Percentiles rank a stretch among this genome's conserved stretches.
phyloP scores from a whole-genome alignment of 2,888 invertebrate species.

The Agonopterix alstromeriana region DNA sequence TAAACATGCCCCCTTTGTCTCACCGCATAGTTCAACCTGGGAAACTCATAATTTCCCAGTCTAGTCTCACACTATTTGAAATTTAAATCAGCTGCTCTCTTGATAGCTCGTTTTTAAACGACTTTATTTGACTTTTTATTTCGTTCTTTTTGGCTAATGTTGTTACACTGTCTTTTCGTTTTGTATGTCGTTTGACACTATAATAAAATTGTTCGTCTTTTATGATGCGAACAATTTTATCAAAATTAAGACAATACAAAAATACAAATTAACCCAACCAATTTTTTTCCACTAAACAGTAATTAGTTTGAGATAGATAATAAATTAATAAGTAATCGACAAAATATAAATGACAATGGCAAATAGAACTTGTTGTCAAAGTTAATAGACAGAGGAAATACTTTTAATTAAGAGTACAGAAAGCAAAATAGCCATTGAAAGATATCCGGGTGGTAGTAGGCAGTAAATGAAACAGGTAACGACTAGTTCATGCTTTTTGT shows the following conservation, averaged over 20 bases:
- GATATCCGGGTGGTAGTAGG: slow-evolving; percentile 24
- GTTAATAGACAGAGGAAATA: slow-evolving; percentile 16
- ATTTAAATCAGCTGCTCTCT: slow-evolving; percentile 28
- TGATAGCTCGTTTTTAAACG: neutral
- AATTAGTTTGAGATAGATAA: neutral
- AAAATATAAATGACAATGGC: neutral
- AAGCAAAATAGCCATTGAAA: slow-evolving; percentile 19
- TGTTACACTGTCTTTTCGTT: neutral
- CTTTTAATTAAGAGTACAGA: slow-evolving; percentile 10
- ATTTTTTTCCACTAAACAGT: neutral
- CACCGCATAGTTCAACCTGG: slow-evolving; percentile 24
- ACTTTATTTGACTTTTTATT: no score
- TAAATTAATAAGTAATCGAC: no score
- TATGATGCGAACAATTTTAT: no score
- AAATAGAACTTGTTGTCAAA: neutral
- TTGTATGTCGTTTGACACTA: no score
- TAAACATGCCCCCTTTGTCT: slow-evolving; percentile 46
- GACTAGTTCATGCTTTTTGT: slow-evolving; percentile 26
- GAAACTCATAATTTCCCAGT: slow-evolving; percentile 36
- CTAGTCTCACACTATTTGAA: slow-evolving; percentile 34
- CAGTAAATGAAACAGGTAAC: slow-evolving; percentile 25
- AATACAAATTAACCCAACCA: no score
- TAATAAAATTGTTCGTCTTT: no score
- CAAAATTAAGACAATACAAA: no score
- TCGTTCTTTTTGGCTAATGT: no score